Evolutionary conservation across 1,140 invertebrate species (phyloP).

Genomic region (Caenorhabditis remanei): DNA sequence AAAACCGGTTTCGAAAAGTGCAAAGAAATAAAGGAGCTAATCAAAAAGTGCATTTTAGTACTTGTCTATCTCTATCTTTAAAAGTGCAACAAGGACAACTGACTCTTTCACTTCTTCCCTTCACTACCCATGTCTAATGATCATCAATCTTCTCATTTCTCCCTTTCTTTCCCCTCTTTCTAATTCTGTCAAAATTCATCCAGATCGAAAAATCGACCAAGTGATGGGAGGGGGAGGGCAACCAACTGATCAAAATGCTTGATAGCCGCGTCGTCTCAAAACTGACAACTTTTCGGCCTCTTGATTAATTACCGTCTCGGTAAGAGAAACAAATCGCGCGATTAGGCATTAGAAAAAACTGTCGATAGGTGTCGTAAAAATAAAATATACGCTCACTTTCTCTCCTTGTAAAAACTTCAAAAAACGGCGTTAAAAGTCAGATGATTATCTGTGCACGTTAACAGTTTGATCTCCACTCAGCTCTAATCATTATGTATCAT

Average conservation of each 20-base stretch:
- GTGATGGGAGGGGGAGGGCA: neutral
- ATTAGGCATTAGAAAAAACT: neutral
- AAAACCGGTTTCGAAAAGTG: neutral
- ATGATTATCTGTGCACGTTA: neutral
- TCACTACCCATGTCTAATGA: neutral
- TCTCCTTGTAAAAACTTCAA: neutral
- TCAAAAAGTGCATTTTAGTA: conserved; percentile 7
- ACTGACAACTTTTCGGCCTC: conserved; percentile 3
- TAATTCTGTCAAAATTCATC: conserved; percentile 21
- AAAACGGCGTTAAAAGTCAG: neutral
- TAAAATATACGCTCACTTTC: neutral
- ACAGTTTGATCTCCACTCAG: neutral
- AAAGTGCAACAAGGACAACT: conserved; percentile 18
- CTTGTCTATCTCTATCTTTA: neutral
- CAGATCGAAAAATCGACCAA: conserved; percentile 24
- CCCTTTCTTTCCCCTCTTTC: neutral
- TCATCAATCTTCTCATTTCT: conserved; percentile 34
- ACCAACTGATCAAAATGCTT: conserved; percentile 44
- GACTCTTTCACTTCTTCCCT: neutral
- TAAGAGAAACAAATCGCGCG: neutral
- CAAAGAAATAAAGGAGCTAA: neutral
- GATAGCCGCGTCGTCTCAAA: neutral
- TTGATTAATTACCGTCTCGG: conserved; percentile 30
- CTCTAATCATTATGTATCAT: neutral
- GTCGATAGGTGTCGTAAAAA: neutral